A percentile compares a stretch with the other conserved stretches of the same genome.
phyloP scores from a whole-genome alignment of 2,113 vertebrate genomes.

The Rhea pennata region DNA sequence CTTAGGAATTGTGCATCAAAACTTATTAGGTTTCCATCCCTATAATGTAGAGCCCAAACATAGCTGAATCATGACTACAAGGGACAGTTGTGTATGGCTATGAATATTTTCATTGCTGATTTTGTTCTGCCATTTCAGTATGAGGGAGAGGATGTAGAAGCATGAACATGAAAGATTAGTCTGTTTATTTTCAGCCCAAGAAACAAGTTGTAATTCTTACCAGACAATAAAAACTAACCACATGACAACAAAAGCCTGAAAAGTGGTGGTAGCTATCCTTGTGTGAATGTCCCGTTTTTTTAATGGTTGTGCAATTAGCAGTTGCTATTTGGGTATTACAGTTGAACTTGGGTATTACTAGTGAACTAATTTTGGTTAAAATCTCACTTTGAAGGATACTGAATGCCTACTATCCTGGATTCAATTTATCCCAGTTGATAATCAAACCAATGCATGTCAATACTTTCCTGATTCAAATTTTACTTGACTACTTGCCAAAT shows the following conservation, averaged over 20 bases:
- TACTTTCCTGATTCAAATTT: not conserved
- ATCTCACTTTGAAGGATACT: not conserved
- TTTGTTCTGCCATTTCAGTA: not conserved
- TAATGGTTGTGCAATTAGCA: not conserved
- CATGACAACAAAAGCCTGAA: not conserved
- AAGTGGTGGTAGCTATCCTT: not conserved
- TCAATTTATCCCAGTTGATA: not conserved
- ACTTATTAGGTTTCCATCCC: not conserved
- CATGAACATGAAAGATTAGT: not conserved
- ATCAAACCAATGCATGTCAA: not conserved
- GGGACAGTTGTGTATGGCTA: not conserved
- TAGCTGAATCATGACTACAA: not conserved
- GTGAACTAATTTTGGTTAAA: not conserved
- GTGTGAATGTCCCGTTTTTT: not conserved
- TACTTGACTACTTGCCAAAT: not conserved
- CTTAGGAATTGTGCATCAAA: not conserved
- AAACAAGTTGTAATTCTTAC: not conserved
- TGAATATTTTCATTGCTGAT: not conserved
- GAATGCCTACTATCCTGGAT: not conserved
- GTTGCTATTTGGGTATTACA: not conserved
- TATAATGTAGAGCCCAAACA: not conserved
- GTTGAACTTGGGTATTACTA: not conserved
- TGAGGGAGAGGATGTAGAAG: conserved; percentile 11
- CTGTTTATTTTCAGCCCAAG: not conserved
- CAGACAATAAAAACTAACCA: not conserved